Base-by-base conservation (phyloP, 2,888 invertebrate species). In the Ophonus ardosiacus region DNA sequence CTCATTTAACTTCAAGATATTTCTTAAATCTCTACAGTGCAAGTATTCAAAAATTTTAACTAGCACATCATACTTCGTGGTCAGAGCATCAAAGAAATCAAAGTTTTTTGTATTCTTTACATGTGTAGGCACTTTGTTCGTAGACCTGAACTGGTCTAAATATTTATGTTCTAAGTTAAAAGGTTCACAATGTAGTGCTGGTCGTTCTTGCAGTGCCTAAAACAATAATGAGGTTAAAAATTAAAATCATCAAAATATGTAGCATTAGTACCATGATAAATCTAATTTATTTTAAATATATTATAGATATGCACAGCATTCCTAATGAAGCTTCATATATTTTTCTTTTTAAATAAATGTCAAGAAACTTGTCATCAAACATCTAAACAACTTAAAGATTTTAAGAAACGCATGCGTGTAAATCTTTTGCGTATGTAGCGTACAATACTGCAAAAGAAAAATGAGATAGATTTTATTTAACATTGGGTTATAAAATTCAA, bases 31-130 rank as follows among this genome's bases (percentile, higher is more conserved):
- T 38, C 38, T 31, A 57, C 56, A 85, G 8, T 24, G 17, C 17
- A 85, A 57, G 78, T 79, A 85, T n/a, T 65, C 57, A 1, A 85
- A 38, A 8, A 85, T 71, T 38, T 79, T 85, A 40, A 65, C 84
- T 18, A 80, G 31, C 4, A 85, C 38, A 56, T 85, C 84, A 68
- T 57, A 79, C 38, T 68, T 40, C 13, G 80, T 68, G 17, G 74
- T 59, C 2, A 85, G 71, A 38, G 84, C 84, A 8, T 76, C 79
- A 17, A 76, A 38, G 24, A 85, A 80, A 68, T 85, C 71, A 68
- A 85, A 85, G 68, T 71, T 71, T 18, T 76, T 40, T 7, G 76
- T 84, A 15, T 21, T 59, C 21, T 65, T 38, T 4, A 84, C 18
- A 51, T 38, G 71, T 71, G 24, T 56, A 68, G 56, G 71, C 71